Base-by-base conservation (phyloP, 2,113 vertebrate species). In the Cochlearius cochlearius region DNA sequence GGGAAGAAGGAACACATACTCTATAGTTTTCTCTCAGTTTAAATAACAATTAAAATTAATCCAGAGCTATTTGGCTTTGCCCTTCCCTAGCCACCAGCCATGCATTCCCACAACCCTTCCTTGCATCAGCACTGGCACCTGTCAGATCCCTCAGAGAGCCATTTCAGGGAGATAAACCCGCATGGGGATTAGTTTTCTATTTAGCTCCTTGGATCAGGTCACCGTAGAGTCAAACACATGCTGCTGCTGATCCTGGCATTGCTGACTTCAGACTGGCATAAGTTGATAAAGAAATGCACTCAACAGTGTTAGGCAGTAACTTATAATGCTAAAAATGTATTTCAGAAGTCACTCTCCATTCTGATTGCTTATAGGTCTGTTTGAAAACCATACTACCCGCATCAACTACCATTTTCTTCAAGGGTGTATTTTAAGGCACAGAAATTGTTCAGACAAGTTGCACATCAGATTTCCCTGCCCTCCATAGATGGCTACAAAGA, bases 21-120 rank as follows among this genome's bases (percentile, higher is more conserved):
- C 82, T 17, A 7, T 15, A 79, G 45, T 20, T 79, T 77, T 85
- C 50, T 75, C 45, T 59, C 47, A 89, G n/a, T 66, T 94, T 89
- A 96, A 96, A n/a, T 23, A 73, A 81, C 22, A 63, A 91, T 59
- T 84, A 92, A 49, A 88, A 76, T 80, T 91, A 94, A 90, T 80
- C 45, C 76, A 67, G 22, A 92, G 88, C 25, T 67, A 47, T 68
- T 83, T 67, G 71, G 38, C 41, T 86, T 84, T 69, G 41, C 85
- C 41, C 50, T 82, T 96, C 83, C 75, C 50, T 92, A 94, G 75
- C 85, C 63, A 92, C 58, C 32, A 86, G 96, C 71, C 43, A 96
- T 8, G 15, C 16, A 93, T 80, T 94, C 59, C 49, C 71, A 90
- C 22, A 73, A 0, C 3, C 2, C 13, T 66, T 55, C 59, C 52